Base-by-base conservation (phyloP, 2,113 vertebrate genomes). In the Apeltes quadracus region DNA sequence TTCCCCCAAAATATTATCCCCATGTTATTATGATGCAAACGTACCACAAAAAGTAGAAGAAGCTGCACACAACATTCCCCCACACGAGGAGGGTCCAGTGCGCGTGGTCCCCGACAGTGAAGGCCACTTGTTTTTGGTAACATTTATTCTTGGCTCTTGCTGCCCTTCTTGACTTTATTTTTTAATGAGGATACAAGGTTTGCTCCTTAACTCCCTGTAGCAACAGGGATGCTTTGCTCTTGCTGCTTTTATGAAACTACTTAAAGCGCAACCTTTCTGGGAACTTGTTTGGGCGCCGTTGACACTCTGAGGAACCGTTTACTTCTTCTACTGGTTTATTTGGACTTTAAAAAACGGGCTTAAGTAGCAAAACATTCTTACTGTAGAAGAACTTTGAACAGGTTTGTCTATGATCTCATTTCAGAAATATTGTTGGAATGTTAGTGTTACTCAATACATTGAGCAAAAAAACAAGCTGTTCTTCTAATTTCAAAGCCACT, bases 131-230 rank as follows among this genome's bases (percentile, higher is more conserved):
- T 43, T 62, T 79, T 61, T 36, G 29, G 27, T 55, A 34, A 36
- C 0, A 44, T 64, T 54, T 81, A 85, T 83, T 85, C 65, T 81
- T 58, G 50, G 81, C 75, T 66, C 73, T 39, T 20, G 50, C 32
- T 64, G 46, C 72, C 62, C 20, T 62, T 25, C 70, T 70, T 32
- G 39, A 64, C 75, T 55, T 85, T 65, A 85, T 41, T 82, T 79
- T 82, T 86, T 82, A 62, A 84, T 88, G 81, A 72, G 63, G 81
- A 77, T 72, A 86, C 72, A 86, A 1, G 67, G 39, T 82, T 85
- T 86, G 57, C 77, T 81, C 78, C 74, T 85, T 81, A 87, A 80
- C 54, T 20, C 55, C 20, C 46, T 14, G 29, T 22, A 65, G 66
- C 53, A 22, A 29, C 80, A 22, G 7, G 39, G 57, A 68, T 25